Evolutionary conservation across 1,140 invertebrate genomes (phyloP), one percentile per base, ranked within the genome.

Genomic region (Sinella curviseta): DNA sequence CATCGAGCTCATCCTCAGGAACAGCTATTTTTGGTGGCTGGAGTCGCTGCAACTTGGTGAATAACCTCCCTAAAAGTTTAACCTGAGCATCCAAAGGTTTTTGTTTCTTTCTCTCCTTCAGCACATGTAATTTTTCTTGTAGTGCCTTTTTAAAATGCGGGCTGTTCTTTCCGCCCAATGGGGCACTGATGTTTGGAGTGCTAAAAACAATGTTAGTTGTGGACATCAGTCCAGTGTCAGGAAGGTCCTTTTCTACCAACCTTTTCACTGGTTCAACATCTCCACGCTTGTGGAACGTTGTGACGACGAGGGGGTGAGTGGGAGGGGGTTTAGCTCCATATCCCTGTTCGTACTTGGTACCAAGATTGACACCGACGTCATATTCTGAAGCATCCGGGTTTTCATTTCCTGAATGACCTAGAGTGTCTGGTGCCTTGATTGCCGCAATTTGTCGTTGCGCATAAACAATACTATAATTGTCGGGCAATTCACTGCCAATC

Each of bases 41-140:
- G 3, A 75, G 17, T 54, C 74, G 34, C 28, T 75, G 74, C 34
- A 75, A 26, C 26, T 75, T 54, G 14, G 74, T 75, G 36, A 75
- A 75, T 26, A 75, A 48, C 39, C 39, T 75, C 39, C 74, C 74
- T 8, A 75, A 26, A n/a, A 75, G 36, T 75, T 75, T 75, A 26
- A 75, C 74, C 24, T 75, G 74, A 48, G 35, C 74, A 54, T 75
- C 74, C 1, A 75, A 26, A 3, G 74, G 74, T 48, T 75, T 75
- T 24, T 54, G 33, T 17, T 75, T 48, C 3, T 16, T 36, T 12
- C 74, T 16, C 31, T 8, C 4, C 35, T 48, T 70, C 8, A 31
- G 28, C 30, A 70, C 12, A 8, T 33, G 30, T 70, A 14, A 30
- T n/a, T 70, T 75, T 20, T 75, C 35, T 48, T 36, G 33, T 2